These are phyloP conservation scores for Myathropa florea DNA, from an alignment of 2,888 invertebrate species.

Conservation along the genomic window DNA sequence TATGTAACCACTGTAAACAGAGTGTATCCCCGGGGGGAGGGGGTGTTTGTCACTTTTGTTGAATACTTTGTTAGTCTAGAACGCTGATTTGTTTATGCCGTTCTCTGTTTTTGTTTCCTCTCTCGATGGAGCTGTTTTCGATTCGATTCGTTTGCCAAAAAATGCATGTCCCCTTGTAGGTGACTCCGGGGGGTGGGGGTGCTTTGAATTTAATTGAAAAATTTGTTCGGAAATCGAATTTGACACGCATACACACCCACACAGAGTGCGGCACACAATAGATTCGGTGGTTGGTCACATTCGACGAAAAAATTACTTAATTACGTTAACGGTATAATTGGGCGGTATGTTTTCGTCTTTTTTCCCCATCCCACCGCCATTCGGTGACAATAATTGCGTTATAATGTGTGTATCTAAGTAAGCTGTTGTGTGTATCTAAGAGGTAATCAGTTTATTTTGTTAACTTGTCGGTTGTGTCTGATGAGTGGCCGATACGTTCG, in stretches of 20 bases:
- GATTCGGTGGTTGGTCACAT: too few relatives aligned
- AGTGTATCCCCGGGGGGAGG: background rate
- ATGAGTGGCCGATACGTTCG: too few relatives aligned
- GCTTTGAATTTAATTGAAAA: background rate
- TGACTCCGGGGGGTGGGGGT: background rate
- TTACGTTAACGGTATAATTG: background rate
- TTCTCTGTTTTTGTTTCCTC: background rate
- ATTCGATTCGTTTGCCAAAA: background rate
- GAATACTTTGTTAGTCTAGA: constrained; percentile 10
- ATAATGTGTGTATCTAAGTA: background rate
- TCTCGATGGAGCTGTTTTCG: background rate
- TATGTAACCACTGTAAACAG: constrained; percentile 41
- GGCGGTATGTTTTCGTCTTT: background rate
- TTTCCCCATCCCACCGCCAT: background rate
- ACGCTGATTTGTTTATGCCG: constrained; percentile 39
- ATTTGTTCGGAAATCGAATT: background rate
- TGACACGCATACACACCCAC: too few relatives aligned
- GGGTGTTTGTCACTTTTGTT: background rate
- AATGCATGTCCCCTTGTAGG: background rate
- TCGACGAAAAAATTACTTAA: background rate
- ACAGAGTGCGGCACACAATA: too few relatives aligned
- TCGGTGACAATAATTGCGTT: background rate
- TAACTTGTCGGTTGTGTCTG: background rate
- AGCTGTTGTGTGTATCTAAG: background rate
- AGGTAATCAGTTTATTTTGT: background rate